Evolutionary conservation across 2,797 vertebrate species (phyloP).

Genomic region (Sebastes paucispinis): DNA sequence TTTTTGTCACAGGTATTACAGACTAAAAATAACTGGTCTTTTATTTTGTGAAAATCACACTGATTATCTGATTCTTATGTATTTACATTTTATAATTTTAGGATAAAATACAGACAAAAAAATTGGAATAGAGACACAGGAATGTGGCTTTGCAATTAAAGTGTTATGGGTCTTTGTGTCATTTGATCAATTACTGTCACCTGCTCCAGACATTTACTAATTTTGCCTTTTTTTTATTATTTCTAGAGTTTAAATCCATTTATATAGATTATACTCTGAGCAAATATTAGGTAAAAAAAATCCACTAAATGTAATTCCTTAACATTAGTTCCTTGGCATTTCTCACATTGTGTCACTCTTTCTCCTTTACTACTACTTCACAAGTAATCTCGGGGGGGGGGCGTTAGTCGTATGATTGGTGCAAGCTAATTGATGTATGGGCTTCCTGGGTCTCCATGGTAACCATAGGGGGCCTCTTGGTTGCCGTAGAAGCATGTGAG

Average conservation of each 20-base stretch:
- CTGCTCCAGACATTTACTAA: not conserved
- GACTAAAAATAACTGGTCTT: not conserved
- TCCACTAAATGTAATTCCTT: not conserved
- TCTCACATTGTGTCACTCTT: slow-evolving; percentile 14
- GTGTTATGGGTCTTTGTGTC: not conserved
- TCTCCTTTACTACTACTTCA: not conserved
- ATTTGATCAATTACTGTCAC: not conserved
- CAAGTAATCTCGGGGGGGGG: not conserved
- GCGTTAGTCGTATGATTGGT: not conserved
- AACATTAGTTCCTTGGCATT: not conserved
- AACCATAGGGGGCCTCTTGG: slow-evolving; percentile 42
- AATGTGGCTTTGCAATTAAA: not conserved
- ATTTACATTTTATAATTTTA: too few species aligned
- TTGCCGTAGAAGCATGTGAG: slow-evolving; percentile 46
- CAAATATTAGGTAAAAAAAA: not conserved
- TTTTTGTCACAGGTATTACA: not conserved
- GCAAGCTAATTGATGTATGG: slow-evolving; percentile 5
- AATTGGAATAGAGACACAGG: not conserved
- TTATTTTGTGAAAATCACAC: not conserved
- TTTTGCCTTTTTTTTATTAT: not conserved
- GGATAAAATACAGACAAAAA: not conserved
- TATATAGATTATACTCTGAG: not conserved
- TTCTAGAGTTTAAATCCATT: not conserved
- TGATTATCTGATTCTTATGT: not conserved
- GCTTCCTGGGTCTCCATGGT: slow-evolving; percentile 61